Conservation (phyloP, 1,140 invertebrate genomes). For the Nixonia krombeini region DNA sequence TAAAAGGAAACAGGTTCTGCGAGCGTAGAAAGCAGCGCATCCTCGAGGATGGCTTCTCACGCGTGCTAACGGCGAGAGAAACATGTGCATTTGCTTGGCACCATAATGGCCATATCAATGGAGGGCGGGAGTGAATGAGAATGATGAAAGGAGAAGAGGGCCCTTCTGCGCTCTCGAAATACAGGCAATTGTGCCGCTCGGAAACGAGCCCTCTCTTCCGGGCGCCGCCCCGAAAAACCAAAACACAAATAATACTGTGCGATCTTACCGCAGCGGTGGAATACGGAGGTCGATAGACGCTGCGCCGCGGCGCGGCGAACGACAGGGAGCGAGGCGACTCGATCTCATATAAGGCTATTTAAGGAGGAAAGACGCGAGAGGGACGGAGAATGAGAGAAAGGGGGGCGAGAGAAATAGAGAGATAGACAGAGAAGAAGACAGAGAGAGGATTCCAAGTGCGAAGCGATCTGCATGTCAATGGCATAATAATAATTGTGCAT, state of each 20-base stretch:
- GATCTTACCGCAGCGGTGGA: constrained; percentile 28
- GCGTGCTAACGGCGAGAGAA: constrained; percentile 25
- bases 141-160: constrained; percentile 31
- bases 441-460: constrained; percentile 45
- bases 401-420: constrained; percentile 26
- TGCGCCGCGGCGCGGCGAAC: background rate
- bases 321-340: constrained; percentile 17
- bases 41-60: constrained; percentile 50
- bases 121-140: constrained; percentile 36
- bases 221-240: constrained; percentile 67
- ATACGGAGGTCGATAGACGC: constrained; percentile 20
- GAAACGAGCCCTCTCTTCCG: constrained; percentile 50
- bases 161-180: constrained; percentile 44
- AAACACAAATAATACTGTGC: constrained; percentile 68
- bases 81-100: constrained; percentile 6
- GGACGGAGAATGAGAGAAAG: constrained; percentile 19
- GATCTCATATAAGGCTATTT: constrained; percentile 56
- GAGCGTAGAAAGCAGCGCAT: background rate
- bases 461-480: constrained; percentile 69
- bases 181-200: constrained; percentile 55
- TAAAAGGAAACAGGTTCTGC: background rate
- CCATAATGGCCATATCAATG: constrained; percentile 29
- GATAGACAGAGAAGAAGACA: constrained; percentile 16
- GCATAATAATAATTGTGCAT: constrained; percentile 65
- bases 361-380: constrained; percentile 34